These are phyloP conservation scores for Scaptomyza cyrtandrae DNA, from an alignment of 2,888 invertebrate species.

Conservation along the genomic window DNA sequence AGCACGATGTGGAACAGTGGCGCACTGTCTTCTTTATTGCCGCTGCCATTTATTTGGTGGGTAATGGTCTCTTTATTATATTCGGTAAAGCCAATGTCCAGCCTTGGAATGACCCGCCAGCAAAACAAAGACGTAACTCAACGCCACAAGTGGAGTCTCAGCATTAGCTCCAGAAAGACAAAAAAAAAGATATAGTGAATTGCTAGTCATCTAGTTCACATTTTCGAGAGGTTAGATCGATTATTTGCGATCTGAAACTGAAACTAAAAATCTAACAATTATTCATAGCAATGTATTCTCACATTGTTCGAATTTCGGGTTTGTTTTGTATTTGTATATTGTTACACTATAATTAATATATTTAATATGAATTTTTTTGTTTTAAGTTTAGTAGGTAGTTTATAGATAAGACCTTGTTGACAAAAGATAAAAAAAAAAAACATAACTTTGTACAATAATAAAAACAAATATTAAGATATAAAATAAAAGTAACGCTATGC, in stretches of 20 bases:
- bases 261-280: constrained; percentile 34
- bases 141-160: constrained; percentile 78
- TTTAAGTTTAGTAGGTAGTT: constrained; percentile 50
- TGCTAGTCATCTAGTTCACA: constrained; percentile 71
- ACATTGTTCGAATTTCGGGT: constrained; percentile 33
- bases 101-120: constrained; percentile 88
- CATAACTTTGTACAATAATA: neutral
- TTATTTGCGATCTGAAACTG: constrained; percentile 24
- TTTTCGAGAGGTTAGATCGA: constrained; percentile 19
- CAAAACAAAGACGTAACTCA: constrained; percentile 72
- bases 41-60: constrained; percentile 88
- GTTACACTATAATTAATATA: constrained; percentile 16
- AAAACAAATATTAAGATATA: constrained; percentile 14
- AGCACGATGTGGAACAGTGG: constrained; percentile 89
- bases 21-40: constrained; percentile 90
- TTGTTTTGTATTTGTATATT: constrained; percentile 56
- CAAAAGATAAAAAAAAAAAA: constrained; percentile 10
- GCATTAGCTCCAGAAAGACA: constrained; percentile 57
- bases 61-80: constrained; percentile 89
- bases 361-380: constrained; percentile 26
- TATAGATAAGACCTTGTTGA: constrained; percentile 43
- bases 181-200: constrained; percentile 20
- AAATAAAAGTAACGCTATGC: neutral
- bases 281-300: constrained; percentile 54
- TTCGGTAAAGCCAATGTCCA: constrained; percentile 89